Evolutionary conservation across 1,140 invertebrate genomes (phyloP).

Genomic region (Zaprionus taronus): DNA sequence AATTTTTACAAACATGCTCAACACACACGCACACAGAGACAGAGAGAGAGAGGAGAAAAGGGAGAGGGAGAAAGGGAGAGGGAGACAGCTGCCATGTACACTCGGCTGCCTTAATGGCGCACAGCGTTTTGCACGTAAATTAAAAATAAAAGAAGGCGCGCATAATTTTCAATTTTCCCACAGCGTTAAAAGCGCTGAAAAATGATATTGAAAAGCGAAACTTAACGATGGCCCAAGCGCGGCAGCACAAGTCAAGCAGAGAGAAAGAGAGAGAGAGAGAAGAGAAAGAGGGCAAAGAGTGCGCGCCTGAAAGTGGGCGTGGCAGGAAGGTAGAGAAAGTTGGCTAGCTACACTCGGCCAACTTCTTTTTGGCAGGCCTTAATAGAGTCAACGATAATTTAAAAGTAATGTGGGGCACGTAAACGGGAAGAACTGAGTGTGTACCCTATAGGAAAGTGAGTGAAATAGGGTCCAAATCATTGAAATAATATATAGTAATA

Average conservation of each 20-base stretch:
- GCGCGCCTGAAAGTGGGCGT: background rate
- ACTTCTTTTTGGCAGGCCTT: background rate
- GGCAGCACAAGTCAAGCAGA: background rate
- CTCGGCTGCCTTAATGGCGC: slow-evolving; percentile 31
- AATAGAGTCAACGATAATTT: slow-evolving; percentile 3
- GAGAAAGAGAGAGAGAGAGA: background rate
- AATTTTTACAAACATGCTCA: slow-evolving; percentile 53
- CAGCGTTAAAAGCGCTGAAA: slow-evolving; percentile 47
- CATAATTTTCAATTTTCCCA: slow-evolving; percentile 62
- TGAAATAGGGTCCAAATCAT: background rate
- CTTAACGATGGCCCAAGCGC: slow-evolving; percentile 39
- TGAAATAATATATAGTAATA: background rate
- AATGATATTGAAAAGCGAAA: slow-evolving; percentile 60
- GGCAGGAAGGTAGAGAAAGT: slow-evolving; percentile 16
- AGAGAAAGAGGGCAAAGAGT: background rate
- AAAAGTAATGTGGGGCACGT: background rate
- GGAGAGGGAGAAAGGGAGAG: background rate
- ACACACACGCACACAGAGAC: slow-evolving; percentile 30
- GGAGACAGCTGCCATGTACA: slow-evolving; percentile 5
- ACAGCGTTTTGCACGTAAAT: slow-evolving; percentile 54
- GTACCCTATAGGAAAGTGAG: background rate
- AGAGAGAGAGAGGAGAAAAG: background rate
- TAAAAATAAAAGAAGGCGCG: slow-evolving; percentile 55
- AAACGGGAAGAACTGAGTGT: background rate
- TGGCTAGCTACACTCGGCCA: slow-evolving; percentile 23